Evolutionary conservation across 2,797 vertebrate species (phyloP).

Genomic region (Semotilus atromaculatus): DNA sequence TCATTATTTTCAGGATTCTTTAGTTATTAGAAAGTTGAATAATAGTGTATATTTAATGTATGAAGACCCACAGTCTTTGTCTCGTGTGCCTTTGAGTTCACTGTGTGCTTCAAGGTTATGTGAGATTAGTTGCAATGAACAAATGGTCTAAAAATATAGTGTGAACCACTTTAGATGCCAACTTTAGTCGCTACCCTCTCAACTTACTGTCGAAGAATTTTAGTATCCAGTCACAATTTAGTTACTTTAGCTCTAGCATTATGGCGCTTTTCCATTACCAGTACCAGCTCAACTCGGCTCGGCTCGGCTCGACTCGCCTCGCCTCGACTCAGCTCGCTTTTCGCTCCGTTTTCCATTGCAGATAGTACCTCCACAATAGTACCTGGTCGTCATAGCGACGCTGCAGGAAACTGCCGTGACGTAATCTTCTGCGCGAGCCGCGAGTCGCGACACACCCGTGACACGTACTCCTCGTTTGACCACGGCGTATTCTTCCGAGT

Average conservation of each 20-base stretch:
- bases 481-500: too few relatives aligned
- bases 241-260: too few relatives aligned
- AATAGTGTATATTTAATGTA: not conserved
- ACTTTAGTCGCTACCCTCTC: not conserved
- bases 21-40: not conserved
- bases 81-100: not conserved
- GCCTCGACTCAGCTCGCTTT: too few relatives aligned
- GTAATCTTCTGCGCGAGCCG: too few relatives aligned
- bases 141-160: conserved; percentile 41
- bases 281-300: too few relatives aligned
- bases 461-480: too few relatives aligned
- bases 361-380: too few relatives aligned
- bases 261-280: not conserved
- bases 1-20: not conserved
- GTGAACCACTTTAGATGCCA: conserved; percentile 22
- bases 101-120: conserved; percentile 47
- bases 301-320: too few relatives aligned
- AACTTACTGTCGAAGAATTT: not conserved
- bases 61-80: not conserved
- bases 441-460: too few relatives aligned
- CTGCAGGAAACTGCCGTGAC: too few relatives aligned
- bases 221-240: not conserved
- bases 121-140: conserved; percentile 12
- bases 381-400: too few relatives aligned
- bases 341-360: too few relatives aligned